A percentile compares a stretch with the other conserved stretches of the same genome.
phyloP scores from a whole-genome alignment of 2,797 vertebrate genomes.

The Dipus sagitta region DNA sequence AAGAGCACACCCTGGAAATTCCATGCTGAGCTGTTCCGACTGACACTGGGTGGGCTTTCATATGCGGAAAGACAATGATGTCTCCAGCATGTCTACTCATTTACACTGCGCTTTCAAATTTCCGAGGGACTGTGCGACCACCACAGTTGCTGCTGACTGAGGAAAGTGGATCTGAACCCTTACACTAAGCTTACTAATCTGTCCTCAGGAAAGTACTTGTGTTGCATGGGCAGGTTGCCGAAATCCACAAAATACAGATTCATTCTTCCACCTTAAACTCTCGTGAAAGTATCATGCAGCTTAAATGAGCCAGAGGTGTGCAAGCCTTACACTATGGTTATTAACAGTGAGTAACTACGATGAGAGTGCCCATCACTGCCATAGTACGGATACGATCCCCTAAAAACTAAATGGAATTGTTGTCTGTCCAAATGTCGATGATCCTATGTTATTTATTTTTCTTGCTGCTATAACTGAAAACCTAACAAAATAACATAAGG shows the following conservation, averaged over 20 bases:
- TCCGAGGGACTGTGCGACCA: not conserved
- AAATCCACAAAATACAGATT: not conserved
- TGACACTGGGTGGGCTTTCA: not conserved
- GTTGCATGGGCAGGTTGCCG: not conserved
- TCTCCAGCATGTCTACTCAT: not conserved
- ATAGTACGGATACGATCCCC: not conserved
- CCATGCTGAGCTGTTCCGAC: slow-evolving; percentile 11
- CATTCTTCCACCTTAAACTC: not conserved
- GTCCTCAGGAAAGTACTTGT: not conserved
- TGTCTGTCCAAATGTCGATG: not conserved
- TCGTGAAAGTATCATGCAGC: not conserved
- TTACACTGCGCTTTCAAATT: not conserved
- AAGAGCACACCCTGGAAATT: not conserved
- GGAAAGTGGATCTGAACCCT: not conserved
- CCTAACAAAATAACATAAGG: not conserved
- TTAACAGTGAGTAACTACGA: not conserved
- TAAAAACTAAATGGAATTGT: not conserved
- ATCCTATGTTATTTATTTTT: not conserved
- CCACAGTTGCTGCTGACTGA: not conserved
- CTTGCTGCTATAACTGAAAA: too few relatives aligned
- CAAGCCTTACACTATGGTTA: not conserved
- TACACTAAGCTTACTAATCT: not conserved
- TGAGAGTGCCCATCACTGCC: not conserved
- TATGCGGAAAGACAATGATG: not conserved
- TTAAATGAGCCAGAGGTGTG: not conserved